Evolutionary conservation across 2,888 invertebrate genomes (phyloP).

Genomic region (Drosophila recens): DNA sequence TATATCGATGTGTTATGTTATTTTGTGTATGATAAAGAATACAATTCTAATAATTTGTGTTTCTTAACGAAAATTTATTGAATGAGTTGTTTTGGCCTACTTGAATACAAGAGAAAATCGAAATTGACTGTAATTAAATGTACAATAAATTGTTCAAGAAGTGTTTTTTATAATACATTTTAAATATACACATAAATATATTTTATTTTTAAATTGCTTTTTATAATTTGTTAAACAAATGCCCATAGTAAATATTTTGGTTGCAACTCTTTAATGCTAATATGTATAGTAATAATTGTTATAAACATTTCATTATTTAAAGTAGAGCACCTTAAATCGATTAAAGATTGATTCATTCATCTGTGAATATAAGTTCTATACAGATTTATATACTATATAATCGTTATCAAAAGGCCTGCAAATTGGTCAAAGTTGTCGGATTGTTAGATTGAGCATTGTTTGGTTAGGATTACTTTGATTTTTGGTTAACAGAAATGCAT

Average conservation of each 20-base stretch:
- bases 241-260: conserved; percentile 30
- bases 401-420: conserved; percentile 55
- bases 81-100: conserved; percentile 26
- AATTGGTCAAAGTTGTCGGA: conserved; percentile 43
- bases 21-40: conserved; percentile 2
- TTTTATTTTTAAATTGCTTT: conserved; percentile 43
- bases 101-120: conserved; percentile 7
- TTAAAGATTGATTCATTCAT: conserved; percentile 29
- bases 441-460: conserved; percentile 11
- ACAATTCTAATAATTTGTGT: conserved; percentile 3
- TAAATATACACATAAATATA: conserved; percentile 16
- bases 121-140: conserved; percentile 20
- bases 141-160: conserved; percentile 36
- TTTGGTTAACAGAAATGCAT: conserved; percentile 34
- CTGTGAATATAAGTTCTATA: conserved; percentile 45
- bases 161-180: conserved; percentile 20
- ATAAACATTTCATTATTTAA: conserved; percentile 35
- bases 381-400: conserved; percentile 47
- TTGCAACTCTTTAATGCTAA: conserved; percentile 16
- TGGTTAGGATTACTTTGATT: conserved; percentile 1
- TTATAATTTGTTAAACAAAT: conserved; percentile 51
- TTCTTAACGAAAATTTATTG: conserved; percentile 29
- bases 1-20: neutral
- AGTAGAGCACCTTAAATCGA: conserved; percentile 58
- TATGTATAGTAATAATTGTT: conserved; percentile 17